These are phyloP conservation scores for Vanessa atalanta DNA, from an alignment of 1,140 invertebrate genomes.

Conservation along the genomic window DNA sequence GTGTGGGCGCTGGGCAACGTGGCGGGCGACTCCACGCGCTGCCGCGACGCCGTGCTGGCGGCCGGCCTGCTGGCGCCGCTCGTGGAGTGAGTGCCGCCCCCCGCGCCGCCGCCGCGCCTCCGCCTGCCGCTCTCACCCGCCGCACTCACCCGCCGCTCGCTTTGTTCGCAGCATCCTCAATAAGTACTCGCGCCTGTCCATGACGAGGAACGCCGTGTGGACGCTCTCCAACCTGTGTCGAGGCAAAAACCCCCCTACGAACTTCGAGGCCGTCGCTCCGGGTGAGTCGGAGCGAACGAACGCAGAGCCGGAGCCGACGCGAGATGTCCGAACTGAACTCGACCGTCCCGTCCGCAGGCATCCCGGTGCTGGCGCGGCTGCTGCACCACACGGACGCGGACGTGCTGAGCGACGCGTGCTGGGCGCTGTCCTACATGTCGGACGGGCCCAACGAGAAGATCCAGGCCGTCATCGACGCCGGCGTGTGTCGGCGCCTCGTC, in stretches of 20 bases:
- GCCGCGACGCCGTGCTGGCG: constrained; percentile 94
- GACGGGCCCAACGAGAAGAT: constrained; percentile 99
- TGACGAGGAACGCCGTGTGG: constrained; percentile 99
- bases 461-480: constrained; percentile 97
- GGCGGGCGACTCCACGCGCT: constrained; percentile 96
- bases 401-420: constrained; percentile 96
- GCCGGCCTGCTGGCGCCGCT: constrained; percentile 93
- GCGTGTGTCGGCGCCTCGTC: constrained; percentile 95
- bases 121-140: too few species aligned
- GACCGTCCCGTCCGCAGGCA: constrained; percentile 78
- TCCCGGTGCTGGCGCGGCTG: constrained; percentile 93
- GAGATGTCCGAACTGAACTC: neutral
- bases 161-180: constrained; percentile 86
- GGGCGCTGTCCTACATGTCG: constrained; percentile 96
- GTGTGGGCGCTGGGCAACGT: constrained; percentile 99
- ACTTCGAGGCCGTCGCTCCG: constrained; percentile 92
- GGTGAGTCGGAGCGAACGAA: constrained; percentile 40
- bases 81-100: constrained; percentile 86
- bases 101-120: too few species aligned
- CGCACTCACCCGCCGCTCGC: too few species aligned
- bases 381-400: constrained; percentile 95
- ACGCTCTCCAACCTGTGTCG: constrained; percentile 97
- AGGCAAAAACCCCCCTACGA: constrained; percentile 97
- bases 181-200: constrained; percentile 91
- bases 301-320: too few species aligned